Evolutionary conservation across 1,140 invertebrate genomes (phyloP).

Genomic region (Drosophila orosa): DNA sequence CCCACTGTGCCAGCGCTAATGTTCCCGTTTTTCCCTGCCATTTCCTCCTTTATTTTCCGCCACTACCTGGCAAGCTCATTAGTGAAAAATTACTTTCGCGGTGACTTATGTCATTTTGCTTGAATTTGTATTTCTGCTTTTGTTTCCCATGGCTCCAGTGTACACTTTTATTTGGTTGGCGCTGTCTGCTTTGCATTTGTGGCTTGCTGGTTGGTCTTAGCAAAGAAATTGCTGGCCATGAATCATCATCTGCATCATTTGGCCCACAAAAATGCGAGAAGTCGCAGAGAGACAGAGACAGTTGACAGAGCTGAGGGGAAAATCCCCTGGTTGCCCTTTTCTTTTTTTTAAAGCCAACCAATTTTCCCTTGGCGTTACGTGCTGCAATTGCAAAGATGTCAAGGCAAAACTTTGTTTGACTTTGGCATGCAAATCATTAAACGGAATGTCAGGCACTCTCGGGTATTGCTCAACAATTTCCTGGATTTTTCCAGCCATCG

Average conservation of each 20-base stretch:
- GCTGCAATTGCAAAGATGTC: slow-evolving; percentile 73
- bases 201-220: slow-evolving; percentile 38
- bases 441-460: slow-evolving; percentile 34
- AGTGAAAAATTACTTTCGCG: slow-evolving; percentile 82
- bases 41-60: slow-evolving; percentile 16
- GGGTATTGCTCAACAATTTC: slow-evolving; percentile 33
- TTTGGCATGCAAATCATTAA: slow-evolving; percentile 68
- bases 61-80: slow-evolving; percentile 70
- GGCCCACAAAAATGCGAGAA: slow-evolving; percentile 24
- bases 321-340: slow-evolving; percentile 16
- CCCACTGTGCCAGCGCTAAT: slow-evolving; percentile 25
- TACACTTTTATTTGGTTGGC: slow-evolving; percentile 10
- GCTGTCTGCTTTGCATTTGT: slow-evolving; percentile 35
- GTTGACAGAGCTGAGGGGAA: slow-evolving; percentile 31
- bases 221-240: slow-evolving; percentile 68
- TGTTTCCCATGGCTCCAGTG: slow-evolving; percentile 45
- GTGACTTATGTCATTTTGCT: slow-evolving; percentile 81
- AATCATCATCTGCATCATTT: slow-evolving; percentile 69
- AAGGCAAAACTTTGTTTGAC: slow-evolving; percentile 53
- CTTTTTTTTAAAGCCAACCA: slow-evolving; percentile 50
- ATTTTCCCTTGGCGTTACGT: slow-evolving; percentile 65
- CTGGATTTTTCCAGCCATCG: slow-evolving; percentile 6
- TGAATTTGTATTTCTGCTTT: slow-evolving; percentile 79
- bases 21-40: slow-evolving; percentile 8
- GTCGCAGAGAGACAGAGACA: slow-evolving; percentile 8